phyloP scores from a whole-genome alignment of 23 tunicate genomes.

The Diplosoma virens region DNA sequence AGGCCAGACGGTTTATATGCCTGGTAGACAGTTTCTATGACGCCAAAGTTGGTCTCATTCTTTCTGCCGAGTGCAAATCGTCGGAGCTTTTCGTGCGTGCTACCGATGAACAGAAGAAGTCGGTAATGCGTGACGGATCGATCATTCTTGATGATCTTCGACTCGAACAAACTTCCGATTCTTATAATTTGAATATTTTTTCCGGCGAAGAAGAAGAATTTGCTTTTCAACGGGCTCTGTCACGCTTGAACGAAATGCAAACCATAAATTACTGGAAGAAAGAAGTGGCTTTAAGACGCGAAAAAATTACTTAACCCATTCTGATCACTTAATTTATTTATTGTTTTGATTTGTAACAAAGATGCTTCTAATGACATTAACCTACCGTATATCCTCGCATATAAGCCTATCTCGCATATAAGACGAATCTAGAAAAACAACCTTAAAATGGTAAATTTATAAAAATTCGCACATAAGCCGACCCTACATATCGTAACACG shows the following conservation, averaged over 20 bases:
- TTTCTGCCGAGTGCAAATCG: conserved; percentile 61
- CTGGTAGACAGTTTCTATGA: conserved; percentile 95
- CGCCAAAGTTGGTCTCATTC: conserved; percentile 67
- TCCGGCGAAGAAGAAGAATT: conserved; percentile 99
- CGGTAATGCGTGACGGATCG: conserved; percentile 55
- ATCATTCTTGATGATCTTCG: conserved; percentile 78
- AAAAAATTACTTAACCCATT: not conserved
- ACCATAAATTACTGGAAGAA: conserved; percentile 85
- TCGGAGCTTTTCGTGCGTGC: conserved; percentile 60
- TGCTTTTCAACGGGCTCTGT: conserved; percentile 86
- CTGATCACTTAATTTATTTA: not conserved
- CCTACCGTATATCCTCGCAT: no score
- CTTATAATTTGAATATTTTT: conserved; percentile 64
- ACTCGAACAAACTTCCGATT: conserved; percentile 44
- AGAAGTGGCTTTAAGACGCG: conserved; percentile 9
- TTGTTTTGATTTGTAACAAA: no score
- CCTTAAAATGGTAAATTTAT: no score
- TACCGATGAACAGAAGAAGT: conserved; percentile 63
- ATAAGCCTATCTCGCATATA: no score
- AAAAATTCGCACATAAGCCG: no score
- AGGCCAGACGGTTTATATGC: conserved; percentile 91
- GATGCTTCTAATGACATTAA: no score
- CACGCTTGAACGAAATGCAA: conserved; percentile 93
- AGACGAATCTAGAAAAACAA: no score
- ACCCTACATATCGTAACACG: no score